A percentile compares a stretch with the other conserved stretches of the same genome.
Evolutionary conservation across 2,888 invertebrate species (phyloP).

Genomic region (Ephialtes manifestator): DNA sequence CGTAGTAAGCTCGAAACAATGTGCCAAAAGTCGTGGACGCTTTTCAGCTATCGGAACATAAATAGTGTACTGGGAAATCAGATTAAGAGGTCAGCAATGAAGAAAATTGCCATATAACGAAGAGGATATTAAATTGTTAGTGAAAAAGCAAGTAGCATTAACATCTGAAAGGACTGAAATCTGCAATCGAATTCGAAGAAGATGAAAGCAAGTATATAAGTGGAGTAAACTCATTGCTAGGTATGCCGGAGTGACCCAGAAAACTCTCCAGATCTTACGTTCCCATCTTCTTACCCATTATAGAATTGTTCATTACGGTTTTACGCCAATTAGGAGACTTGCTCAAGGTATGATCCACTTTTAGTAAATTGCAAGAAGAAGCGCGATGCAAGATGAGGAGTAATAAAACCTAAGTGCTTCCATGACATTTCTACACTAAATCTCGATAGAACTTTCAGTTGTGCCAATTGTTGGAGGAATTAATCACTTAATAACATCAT

Average conservation of each 20-base stretch:
- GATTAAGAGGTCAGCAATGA: not conserved
- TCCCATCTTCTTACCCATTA: conserved; percentile 27
- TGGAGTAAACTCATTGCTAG: not conserved
- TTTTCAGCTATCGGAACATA: conserved; percentile 9
- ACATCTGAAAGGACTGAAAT: not conserved
- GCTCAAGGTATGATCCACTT: conserved; percentile 41
- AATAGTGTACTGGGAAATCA: conserved; percentile 6
- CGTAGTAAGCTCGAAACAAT: conserved; percentile 22
- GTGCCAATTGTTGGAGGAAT: conserved; percentile 18
- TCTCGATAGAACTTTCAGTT: not conserved
- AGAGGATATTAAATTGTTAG: conserved; percentile 7
- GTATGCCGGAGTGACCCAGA: conserved; percentile 28
- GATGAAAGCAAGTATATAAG: conserved; percentile 19
- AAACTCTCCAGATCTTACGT: not conserved
- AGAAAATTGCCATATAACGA: conserved; percentile 7
- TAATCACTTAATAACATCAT: conserved; percentile 49
- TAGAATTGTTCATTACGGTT: conserved; percentile 48
- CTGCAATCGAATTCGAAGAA: not conserved
- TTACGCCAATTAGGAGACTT: conserved; percentile 37
- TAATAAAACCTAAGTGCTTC: not conserved
- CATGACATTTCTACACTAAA: not conserved
- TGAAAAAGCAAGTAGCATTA: not conserved
- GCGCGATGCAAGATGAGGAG: not conserved
- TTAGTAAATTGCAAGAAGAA: conserved; percentile 22
- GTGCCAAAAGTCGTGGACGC: not conserved